Evolutionary conservation across 2,888 invertebrate species (phyloP).

Genomic region (Brenthis ino): DNA sequence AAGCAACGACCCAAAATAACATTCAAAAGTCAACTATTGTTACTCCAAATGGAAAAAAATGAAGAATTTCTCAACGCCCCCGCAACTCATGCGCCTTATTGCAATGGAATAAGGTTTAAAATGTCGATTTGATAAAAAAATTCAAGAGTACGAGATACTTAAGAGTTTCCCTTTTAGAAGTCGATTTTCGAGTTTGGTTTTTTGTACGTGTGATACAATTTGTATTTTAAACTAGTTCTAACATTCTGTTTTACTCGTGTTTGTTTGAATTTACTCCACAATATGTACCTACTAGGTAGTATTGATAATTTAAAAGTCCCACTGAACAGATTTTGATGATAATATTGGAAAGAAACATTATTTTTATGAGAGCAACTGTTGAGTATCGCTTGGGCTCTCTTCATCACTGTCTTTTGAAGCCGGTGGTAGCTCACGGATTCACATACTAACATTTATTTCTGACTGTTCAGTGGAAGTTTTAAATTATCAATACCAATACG

Average conservation of each 20-base stretch:
- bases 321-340: too few species aligned
- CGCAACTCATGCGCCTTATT: neutral
- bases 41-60: constrained; percentile 9
- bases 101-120: neutral
- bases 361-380: too few species aligned
- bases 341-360: too few species aligned
- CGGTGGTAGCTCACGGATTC: too few species aligned
- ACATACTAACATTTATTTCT: too few species aligned
- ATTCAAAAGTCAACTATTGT: constrained; percentile 8
- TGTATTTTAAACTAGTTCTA: neutral
- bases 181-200: constrained; percentile 6
- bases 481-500: too few species aligned
- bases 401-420: too few species aligned
- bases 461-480: too few species aligned
- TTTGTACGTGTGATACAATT: constrained; percentile 8
- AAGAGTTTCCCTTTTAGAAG: constrained; percentile 14
- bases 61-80: neutral
- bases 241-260: constrained; percentile 1
- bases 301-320: too few species aligned
- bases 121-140: neutral
- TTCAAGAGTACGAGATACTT: constrained; percentile 9
- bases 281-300: too few species aligned
- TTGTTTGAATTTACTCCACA: neutral
- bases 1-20: constrained; percentile 15
- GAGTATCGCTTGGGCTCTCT: too few species aligned